Conservation (phyloP, 2,888 invertebrate genomes). For the Drosophila peninsularis region DNA sequence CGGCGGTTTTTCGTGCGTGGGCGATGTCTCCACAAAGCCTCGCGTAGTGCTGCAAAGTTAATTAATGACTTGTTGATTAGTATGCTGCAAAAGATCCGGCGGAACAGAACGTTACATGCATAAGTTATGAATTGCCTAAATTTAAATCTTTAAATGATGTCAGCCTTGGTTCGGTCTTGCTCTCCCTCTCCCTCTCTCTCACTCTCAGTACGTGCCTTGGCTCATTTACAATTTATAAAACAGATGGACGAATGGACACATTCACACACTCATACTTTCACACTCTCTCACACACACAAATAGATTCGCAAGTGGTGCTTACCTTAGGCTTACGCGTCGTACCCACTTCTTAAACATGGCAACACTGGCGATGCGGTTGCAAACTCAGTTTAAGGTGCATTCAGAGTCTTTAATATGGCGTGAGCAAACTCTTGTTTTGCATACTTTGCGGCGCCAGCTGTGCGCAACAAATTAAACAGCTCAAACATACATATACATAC, state of each 20-base stretch:
- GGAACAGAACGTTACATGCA: slow-evolving; percentile 9
- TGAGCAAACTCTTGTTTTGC: slow-evolving; percentile 40
- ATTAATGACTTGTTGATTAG: slow-evolving; percentile 57
- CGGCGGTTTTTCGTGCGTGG: slow-evolving; percentile 78
- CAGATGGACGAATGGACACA: slow-evolving; percentile 8
- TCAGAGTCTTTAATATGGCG: slow-evolving; percentile 32
- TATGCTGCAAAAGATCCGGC: slow-evolving; percentile 7
- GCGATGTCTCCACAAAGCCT: slow-evolving; percentile 82
- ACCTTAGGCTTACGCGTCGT: slow-evolving; percentile 84
- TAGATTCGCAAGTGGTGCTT: slow-evolving; percentile 56
- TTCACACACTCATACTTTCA: background rate
- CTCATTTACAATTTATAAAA: slow-evolving; percentile 61
- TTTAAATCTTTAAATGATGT: slow-evolving; percentile 57
- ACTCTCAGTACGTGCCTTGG: slow-evolving; percentile 5
- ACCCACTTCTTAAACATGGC: slow-evolving; percentile 84
- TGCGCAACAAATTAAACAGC: slow-evolving; percentile 36
- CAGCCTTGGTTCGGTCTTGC: slow-evolving; percentile 25
- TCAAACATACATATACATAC: slow-evolving; percentile 1
- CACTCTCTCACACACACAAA: slow-evolving; percentile 1
- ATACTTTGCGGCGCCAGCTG: slow-evolving; percentile 44
- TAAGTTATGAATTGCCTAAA: slow-evolving; percentile 45
- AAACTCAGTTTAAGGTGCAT: slow-evolving; percentile 34
- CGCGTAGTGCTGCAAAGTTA: slow-evolving; percentile 80
- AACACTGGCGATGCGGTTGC: slow-evolving; percentile 45
- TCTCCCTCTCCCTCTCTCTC: background rate